Evolutionary conservation across 2,888 invertebrate genomes (phyloP).

Genomic region (Dascillus cervinus): DNA sequence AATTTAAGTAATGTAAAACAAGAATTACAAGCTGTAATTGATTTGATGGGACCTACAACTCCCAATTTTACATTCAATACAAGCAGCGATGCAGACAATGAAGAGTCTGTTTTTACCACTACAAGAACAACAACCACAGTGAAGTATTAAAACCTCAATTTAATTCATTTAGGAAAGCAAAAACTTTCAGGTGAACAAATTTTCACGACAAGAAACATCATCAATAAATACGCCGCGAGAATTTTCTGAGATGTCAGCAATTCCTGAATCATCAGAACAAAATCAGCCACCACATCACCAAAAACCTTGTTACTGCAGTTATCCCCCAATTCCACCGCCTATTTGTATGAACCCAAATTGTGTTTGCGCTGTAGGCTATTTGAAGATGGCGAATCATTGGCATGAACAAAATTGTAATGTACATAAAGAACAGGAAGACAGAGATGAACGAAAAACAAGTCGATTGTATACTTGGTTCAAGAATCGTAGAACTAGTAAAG

Average conservation of each 20-base stretch:
- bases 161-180: neutral
- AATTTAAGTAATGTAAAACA: constrained; percentile 17
- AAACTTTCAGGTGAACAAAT: constrained; percentile 11
- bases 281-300: neutral
- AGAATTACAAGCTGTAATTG: constrained; percentile 24
- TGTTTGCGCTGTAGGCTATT: no score
- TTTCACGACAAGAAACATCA: neutral
- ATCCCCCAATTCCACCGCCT: constrained; percentile 1
- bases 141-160: neutral
- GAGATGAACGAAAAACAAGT: neutral
- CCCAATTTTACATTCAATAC: constrained; percentile 13
- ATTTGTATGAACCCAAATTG: constrained; percentile 12
- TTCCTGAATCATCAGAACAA: constrained; percentile 6
- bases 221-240: constrained; percentile 17
- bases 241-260: constrained; percentile 19
- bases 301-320: neutral
- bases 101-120: constrained; percentile 16
- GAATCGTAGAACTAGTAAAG: no score
- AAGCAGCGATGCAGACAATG: constrained; percentile 19
- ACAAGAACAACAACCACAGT: constrained; percentile 10
- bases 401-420: no score
- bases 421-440: constrained; percentile 7
- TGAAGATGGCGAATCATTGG: no score
- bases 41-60: constrained; percentile 24
- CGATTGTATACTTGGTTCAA: neutral